Evolutionary conservation across 2,113 vertebrate genomes (phyloP), one percentile per base, ranked within the genome.

Genomic region (Rhinoderma darwinii): DNA sequence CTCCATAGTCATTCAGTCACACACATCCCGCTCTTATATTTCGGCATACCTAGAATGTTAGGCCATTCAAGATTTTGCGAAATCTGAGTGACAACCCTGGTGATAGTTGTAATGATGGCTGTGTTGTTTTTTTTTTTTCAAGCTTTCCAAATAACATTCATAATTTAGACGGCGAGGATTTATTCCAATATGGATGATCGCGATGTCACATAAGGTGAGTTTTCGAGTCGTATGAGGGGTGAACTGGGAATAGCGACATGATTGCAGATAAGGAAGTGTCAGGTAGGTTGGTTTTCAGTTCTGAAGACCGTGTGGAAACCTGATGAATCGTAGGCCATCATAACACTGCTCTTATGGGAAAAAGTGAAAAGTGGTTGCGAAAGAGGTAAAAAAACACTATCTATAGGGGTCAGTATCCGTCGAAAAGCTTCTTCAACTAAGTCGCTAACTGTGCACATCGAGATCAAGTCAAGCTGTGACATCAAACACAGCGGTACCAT

Each of bases 331-430:
- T 30, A 25, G 41, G 27, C 44, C 30, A 51, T 72, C 20, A 37
- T 37, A 35, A 7, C 41, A 47, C 43, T 12, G 20, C 41, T 22
- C 66, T 72, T 83, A 35, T 35, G 43, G 47, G 66, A 54, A 47
- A 83, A 54, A 72, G 66, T 73, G 66, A 83, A 47, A 83, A 83
- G 44, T 72, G 30, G 44, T 18, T 83, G 63, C 20, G 6, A 51
- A 44, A 39, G 51, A 59, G 50, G 32, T 37, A 25, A 1, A 79
- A 50, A 79, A 25, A 25, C 7, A 22, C 20, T 37, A 37, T 37
- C 20, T 37, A 70, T 66, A 5, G 44, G 50, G 77, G 18, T 59
- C 35, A 61, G 51, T 5, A 5, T 41, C 30, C n/a, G 51, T 32
- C 3, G 74, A 78, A 17, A 78, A 78, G 18, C 30, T 79, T 30